Conservation (phyloP, 2,888 invertebrate genomes). For the Scelioninae gen. 2 region DNA sequence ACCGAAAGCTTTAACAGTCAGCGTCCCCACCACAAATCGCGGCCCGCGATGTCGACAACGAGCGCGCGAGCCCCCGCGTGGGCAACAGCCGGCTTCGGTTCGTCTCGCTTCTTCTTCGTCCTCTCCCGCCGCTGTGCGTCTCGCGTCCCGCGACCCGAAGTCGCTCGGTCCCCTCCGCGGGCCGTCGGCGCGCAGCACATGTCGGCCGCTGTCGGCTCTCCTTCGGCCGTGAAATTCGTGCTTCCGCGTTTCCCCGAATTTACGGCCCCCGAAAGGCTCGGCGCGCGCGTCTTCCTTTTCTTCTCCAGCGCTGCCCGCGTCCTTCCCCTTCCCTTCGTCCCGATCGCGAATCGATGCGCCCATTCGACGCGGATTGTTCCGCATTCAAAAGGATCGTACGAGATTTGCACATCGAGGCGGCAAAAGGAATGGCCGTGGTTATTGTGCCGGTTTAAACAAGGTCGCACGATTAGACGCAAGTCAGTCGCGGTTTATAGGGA, state of each 20-base stretch:
- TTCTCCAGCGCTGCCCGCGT: neutral
- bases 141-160: slow-evolving; percentile 1
- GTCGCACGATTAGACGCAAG: too few relatives aligned
- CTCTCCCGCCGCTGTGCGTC: too few relatives aligned
- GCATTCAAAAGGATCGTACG: too few relatives aligned
- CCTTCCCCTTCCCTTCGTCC: slow-evolving; percentile 4
- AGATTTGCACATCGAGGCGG: too few relatives aligned
- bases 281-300: neutral
- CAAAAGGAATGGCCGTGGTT: too few relatives aligned
- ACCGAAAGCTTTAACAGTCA: too few relatives aligned
- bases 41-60: slow-evolving; percentile 43
- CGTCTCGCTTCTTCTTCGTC: slow-evolving; percentile 16
- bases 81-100: slow-evolving; percentile 34
- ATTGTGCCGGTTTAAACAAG: too few relatives aligned
- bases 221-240: slow-evolving; percentile 34
- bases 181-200: slow-evolving; percentile 15
- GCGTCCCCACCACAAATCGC: too few relatives aligned
- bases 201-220: slow-evolving; percentile 9
- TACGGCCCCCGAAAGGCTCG: neutral
- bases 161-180: slow-evolving; percentile 12
- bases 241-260: slow-evolving; percentile 35
- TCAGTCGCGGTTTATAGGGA: too few relatives aligned
- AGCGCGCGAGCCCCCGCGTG: slow-evolving; percentile 52
- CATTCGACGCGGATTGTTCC: too few relatives aligned
- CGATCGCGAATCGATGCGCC: slow-evolving; percentile 21